Base-by-base conservation (phyloP, 2,113 vertebrate genomes). In the Meleagris gallopavo region DNA sequence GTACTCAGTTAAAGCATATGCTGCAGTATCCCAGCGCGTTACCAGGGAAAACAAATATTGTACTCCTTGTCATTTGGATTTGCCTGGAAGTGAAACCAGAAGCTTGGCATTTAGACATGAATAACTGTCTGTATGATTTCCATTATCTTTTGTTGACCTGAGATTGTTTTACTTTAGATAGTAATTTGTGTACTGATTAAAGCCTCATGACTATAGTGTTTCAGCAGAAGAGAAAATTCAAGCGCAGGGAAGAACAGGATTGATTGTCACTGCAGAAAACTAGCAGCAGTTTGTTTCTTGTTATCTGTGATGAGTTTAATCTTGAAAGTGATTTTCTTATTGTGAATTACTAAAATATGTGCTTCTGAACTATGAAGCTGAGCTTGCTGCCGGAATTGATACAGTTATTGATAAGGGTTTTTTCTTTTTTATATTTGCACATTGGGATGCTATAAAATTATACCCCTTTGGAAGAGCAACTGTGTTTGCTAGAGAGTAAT, bases 41-140 rank as follows among this genome's bases (percentile, higher is more conserved):
- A 73, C 85, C 46, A 95, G 30, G 89, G 83, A 92, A 92, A 93
- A 90, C 52, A 92, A 96, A 89, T 90, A 93, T 5, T 88, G 73
- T 82, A 75, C 43, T 94, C 62, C 45, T 64, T 89, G 92, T 86
- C 61, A 55, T 48, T 94, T 74, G 72, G 48, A 91, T 93, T 94
- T 94, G 76, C 52, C 70, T 95, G 52, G 64, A 92, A 91, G 21
- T 84, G 72, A 95, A 89, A 62, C 72, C 46, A 93, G 66, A 93
- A 92, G 66, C 71, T 81, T 69, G 80, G 62, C 36, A 76, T 90
- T 97, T 74, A 75, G 40, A 73, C 71, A 46, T 15, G 7, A 88
- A 32, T 88, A 77, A 83, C 36, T 89, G 43, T n/a, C 41, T 89
- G 43, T 82, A 58, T 95, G 71, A 89, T 76, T 84, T 72, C 67